phyloP scores from a whole-genome alignment of 23 tunicate genomes.

The Oikopleura dioica region DNA sequence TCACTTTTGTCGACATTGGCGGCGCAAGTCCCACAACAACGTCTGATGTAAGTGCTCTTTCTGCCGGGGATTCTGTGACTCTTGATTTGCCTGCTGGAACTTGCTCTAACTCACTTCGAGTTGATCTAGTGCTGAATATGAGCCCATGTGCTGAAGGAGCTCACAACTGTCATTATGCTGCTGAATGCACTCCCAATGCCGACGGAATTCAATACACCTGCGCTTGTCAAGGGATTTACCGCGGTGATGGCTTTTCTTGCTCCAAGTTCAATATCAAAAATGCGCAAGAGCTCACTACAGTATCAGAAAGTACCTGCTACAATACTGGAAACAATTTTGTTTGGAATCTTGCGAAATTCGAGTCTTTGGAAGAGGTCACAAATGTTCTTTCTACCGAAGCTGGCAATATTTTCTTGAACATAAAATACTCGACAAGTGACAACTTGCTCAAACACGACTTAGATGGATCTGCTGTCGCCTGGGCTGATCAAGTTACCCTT shows the following conservation, averaged over 20 bases:
- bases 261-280: too few relatives aligned
- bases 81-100: neutral
- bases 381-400: too few relatives aligned
- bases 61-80: neutral
- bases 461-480: neutral
- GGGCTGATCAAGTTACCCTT: neutral
- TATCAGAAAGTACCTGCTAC: too few relatives aligned
- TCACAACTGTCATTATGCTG: neutral
- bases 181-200: neutral
- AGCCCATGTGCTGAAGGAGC: constrained; percentile 1
- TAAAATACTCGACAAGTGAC: too few relatives aligned
- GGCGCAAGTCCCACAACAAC: neutral
- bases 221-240: neutral
- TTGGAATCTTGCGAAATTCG: too few relatives aligned
- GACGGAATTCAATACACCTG: neutral
- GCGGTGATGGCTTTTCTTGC: constrained; percentile 1
- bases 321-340: too few relatives aligned
- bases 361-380: too few relatives aligned
- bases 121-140: neutral
- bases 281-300: too few relatives aligned
- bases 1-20: too few relatives aligned
- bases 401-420: too few relatives aligned
- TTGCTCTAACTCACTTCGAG: neutral
- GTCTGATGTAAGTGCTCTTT: neutral
- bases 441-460: too few relatives aligned